Base-by-base conservation (phyloP, 2,113 vertebrate genomes). In the Canis aureus region DNA sequence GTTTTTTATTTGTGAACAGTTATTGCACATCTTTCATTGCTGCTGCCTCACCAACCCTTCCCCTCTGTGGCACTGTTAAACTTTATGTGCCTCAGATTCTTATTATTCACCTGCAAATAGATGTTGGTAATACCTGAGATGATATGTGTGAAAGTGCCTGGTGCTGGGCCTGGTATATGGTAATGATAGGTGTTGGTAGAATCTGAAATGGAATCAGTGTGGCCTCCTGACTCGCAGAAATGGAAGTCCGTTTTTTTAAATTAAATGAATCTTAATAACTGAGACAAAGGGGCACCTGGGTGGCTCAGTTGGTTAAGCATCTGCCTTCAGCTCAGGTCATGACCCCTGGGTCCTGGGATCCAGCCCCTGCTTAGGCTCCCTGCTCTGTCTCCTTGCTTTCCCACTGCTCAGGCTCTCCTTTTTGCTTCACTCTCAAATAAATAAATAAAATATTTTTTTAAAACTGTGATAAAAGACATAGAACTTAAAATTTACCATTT, bases 51-150 rank as follows among this genome's bases (percentile, higher is more conserved):
- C 62, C 11, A 93, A 0, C 6, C 7, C 13, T 59, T 81, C 29
- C 49, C 35, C 19, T 91, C 57, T 8, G 5, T 59, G 66, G 51
- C 23, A 76, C 76, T 74, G 15, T 60, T 88, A 76, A 95, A 55
- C 64, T 90, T 89, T 85, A 12, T 89, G 22, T 29, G 19, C 29
- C 49, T 53, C 57, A 92, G 25, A 86, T 85, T 79, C 19, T 27
- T 93, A 86, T 74, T 89, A 13, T 22, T 95, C 64, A 86, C 82
- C 73, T 97, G 69, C 51, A 85, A 43, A 79, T 80, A 67, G 43
- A 64, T 89, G 71, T 19, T 86, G 51, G n/a, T 78, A 83, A 78
- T 83, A 22, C 32, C 29, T 69, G 60, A 78, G 23, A 17, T 78
- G 22, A 67, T 55, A 17, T 88, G 35, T 76, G n/a, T 81, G 32